A percentile compares a stretch with the other conserved stretches of the same genome.
Evolutionary conservation across 2,113 vertebrate genomes (phyloP).

Genomic region (Pollachius pollachius): DNA sequence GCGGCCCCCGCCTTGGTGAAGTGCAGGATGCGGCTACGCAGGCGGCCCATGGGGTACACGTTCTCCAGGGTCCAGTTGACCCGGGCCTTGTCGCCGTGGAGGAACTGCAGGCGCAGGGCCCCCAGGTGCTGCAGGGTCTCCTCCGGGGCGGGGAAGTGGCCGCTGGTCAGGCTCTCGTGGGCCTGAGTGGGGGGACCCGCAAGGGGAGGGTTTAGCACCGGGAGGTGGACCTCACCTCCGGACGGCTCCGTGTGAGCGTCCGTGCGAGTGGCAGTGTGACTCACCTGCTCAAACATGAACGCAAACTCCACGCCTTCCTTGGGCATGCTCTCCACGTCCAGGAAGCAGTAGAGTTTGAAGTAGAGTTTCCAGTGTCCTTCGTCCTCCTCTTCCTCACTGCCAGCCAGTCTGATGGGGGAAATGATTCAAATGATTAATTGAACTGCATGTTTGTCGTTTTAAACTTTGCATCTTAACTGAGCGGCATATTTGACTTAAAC

Average conservation of each 20-base stretch:
- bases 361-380: constrained; percentile 87
- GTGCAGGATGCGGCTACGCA: constrained; percentile 84
- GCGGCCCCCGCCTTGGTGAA: constrained; percentile 76
- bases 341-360: constrained; percentile 92
- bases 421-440: constrained; percentile 1
- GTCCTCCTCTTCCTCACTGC: constrained; percentile 80
- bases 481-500: too few relatives aligned
- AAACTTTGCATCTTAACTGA: not conserved
- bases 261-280: not conserved
- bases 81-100: constrained; percentile 81
- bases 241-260: not conserved
- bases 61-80: constrained; percentile 81
- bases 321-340: constrained; percentile 90
- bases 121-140: constrained; percentile 89
- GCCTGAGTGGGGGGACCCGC: constrained; percentile 67
- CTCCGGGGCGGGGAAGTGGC: constrained; percentile 87
- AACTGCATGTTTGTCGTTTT: constrained; percentile 5
- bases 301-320: constrained; percentile 91
- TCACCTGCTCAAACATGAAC: constrained; percentile 95
- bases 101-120: constrained; percentile 85
- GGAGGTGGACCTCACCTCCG: not conserved
- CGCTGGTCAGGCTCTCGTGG: constrained; percentile 86
- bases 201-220: too few relatives aligned
- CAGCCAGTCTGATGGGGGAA: constrained; percentile 72
- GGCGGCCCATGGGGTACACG: constrained; percentile 84